These are phyloP conservation scores for Styela clava DNA, from an alignment of 23 tunicate species.

Conservation along the genomic window DNA sequence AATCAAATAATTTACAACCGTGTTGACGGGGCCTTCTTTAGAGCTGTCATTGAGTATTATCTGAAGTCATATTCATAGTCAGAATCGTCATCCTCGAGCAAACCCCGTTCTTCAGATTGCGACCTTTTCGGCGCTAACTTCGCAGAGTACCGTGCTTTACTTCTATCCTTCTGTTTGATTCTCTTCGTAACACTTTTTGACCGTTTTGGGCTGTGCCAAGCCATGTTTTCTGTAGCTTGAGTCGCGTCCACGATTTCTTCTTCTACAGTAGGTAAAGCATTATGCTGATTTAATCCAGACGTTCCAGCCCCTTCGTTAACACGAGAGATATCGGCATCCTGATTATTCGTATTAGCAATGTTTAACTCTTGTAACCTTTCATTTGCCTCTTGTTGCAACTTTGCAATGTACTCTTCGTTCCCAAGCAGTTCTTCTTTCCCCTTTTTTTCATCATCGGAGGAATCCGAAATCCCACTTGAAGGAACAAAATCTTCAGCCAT, in stretches of 20 bases:
- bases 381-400: not conserved
- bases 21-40: no score
- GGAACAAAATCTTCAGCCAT: conserved; percentile 41
- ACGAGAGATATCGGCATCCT: not conserved
- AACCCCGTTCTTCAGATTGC: not conserved
- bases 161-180: not conserved
- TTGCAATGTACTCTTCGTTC: not conserved
- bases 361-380: not conserved
- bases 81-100: not conserved
- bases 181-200: no score
- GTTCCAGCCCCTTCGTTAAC: not conserved
- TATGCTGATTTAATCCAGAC: not conserved
- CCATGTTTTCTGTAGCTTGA: not conserved
- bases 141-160: not conserved
- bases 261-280: not conserved
- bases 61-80: not conserved
- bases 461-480: conserved; percentile 89
- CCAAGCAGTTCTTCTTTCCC: conserved; percentile 3
- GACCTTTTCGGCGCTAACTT: not conserved
- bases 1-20: no score
- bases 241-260: not conserved
- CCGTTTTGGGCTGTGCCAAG: not conserved
- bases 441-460: conserved; percentile 38
- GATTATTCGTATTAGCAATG: not conserved
- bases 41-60: no score